Conservation (phyloP, 2,888 invertebrate genomes). For the Asteroscopus sphinx region DNA sequence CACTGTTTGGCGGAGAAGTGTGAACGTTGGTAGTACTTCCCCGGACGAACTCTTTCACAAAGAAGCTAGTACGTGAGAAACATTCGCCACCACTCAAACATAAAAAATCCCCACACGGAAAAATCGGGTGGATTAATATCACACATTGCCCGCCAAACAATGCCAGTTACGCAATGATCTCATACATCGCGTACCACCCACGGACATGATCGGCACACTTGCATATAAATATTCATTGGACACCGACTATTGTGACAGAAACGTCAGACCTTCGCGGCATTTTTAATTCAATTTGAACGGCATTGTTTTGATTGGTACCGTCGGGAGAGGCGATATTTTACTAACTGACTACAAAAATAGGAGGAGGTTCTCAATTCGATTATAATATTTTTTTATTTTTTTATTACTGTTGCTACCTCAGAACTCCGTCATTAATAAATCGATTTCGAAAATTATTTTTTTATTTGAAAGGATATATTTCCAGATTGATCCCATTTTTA, state of each 20-base stretch:
- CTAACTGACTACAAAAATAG: no score
- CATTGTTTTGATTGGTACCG: conserved; percentile 56
- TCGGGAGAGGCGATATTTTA: conserved; percentile 15
- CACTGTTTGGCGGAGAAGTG: no score
- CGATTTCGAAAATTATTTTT: no score
- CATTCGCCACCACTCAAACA: neutral
- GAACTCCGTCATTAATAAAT: no score
- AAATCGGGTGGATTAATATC: conserved; percentile 1
- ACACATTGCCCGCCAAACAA: conserved; percentile 27
- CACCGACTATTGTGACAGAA: conserved; percentile 51
- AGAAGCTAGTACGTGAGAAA: no score
- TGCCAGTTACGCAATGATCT: conserved; percentile 44
- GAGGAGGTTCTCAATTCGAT: no score
- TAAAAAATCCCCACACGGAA: neutral
- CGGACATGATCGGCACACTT: conserved; percentile 33
- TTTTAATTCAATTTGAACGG: conserved; percentile 57
- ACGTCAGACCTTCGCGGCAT: conserved; percentile 47
- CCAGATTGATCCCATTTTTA: no score
- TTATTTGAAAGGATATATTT: no score
- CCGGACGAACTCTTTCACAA: no score
- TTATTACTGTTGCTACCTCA: no score
- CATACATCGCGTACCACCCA: conserved; percentile 55
- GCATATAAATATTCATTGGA: conserved; percentile 60
- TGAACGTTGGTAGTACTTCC: no score
- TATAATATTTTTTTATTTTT: no score